Percentiles rank a stretch among this genome's conserved stretches.
phyloP scores from a whole-genome alignment of 1,140 invertebrate species.

The Atta texana region DNA sequence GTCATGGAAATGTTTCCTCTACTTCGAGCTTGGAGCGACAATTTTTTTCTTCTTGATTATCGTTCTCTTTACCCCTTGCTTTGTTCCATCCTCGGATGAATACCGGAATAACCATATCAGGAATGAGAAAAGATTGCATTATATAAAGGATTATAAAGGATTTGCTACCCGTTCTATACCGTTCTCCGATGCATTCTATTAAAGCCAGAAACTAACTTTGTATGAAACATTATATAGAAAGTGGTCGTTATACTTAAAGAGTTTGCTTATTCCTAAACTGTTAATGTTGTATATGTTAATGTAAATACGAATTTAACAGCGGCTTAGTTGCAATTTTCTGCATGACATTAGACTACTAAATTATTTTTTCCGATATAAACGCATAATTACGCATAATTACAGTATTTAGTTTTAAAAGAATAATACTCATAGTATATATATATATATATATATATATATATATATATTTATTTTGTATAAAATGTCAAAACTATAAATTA shows the following conservation, averaged over 20 bases:
- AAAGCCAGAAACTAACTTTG: not conserved
- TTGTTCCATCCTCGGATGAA: not conserved
- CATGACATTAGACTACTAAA: not conserved
- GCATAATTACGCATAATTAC: too few relatives aligned
- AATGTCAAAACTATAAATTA: not conserved
- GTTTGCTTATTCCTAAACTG: not conserved
- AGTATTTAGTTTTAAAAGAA: not conserved
- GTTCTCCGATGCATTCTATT: not conserved
- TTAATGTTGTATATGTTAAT: not conserved
- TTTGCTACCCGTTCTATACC: not conserved
- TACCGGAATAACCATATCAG: conserved; percentile 18
- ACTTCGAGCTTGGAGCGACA: conserved; percentile 9
- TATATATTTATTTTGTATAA: too few relatives aligned
- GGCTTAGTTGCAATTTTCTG: not conserved
- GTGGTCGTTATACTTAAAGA: not conserved
- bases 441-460: too few relatives aligned
- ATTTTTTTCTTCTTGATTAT: conserved; percentile 9
- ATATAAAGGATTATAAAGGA: not conserved
- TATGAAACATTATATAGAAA: not conserved
- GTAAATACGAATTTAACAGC: not conserved
- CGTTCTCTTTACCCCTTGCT: not conserved
- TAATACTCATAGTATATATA: not conserved
- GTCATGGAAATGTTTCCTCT: conserved; percentile 8
- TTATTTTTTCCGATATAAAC: not conserved
- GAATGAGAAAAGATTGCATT: not conserved